Conservation (phyloP, 2,113 vertebrate genomes). For the Alexandromys fortis region DNA sequence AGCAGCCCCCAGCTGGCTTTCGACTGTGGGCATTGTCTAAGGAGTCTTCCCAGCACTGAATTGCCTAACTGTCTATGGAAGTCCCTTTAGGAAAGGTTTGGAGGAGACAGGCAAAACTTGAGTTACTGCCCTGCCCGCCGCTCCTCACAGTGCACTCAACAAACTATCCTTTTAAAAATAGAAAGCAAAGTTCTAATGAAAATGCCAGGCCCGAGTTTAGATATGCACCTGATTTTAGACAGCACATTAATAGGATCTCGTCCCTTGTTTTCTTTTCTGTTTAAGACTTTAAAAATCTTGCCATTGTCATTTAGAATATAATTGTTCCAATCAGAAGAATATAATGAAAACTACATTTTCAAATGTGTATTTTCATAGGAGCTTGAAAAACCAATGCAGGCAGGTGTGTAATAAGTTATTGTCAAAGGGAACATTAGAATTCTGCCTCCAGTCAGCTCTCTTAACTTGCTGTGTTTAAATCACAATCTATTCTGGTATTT, state of each 20-base stretch:
- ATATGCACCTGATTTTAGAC: neutral
- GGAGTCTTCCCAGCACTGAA: neutral
- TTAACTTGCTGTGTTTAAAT: neutral
- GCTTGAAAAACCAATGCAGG: slow-evolving; percentile 40
- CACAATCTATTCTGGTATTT: slow-evolving; percentile 49
- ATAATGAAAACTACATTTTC: slow-evolving; percentile 58
- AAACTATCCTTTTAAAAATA: neutral
- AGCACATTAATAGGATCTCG: neutral
- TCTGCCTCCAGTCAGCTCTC: slow-evolving; percentile 39
- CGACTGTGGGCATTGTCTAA: neutral
- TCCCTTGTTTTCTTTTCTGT: neutral
- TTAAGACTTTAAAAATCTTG: slow-evolving; percentile 52
- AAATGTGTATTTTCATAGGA: slow-evolving; percentile 59
- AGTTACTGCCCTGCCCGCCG: neutral
- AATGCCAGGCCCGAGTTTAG: neutral
- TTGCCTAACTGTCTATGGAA: neutral
- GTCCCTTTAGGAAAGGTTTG: neutral
- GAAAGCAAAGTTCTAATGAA: neutral
- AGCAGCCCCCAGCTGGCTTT: neutral
- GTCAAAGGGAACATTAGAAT: slow-evolving; percentile 59
- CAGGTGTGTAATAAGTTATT: slow-evolving; percentile 45
- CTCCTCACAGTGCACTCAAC: neutral
- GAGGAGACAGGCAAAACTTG: neutral
- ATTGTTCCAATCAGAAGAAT: slow-evolving; percentile 61
- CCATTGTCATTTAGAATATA: slow-evolving; percentile 61